Evolutionary conservation across 1,140 invertebrate genomes (phyloP).

Genomic region (Nephila pilipes): DNA sequence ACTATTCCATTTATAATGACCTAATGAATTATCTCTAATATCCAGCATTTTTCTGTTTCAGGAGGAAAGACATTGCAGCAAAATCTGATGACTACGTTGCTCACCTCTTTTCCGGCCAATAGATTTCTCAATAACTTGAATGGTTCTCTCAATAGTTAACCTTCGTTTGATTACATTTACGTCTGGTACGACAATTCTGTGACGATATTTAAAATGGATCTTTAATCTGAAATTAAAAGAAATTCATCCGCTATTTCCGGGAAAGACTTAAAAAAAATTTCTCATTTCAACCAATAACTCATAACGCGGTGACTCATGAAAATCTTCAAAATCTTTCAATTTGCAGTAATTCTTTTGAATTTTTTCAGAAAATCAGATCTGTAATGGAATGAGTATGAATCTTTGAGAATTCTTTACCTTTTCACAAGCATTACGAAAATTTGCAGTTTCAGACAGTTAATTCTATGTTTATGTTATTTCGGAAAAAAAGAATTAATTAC

Average conservation of each 20-base stretch:
- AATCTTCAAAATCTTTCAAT: background rate
- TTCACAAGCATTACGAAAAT: background rate
- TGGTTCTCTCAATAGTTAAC: slow-evolving; percentile 4
- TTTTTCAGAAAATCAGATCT: background rate
- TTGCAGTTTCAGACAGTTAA: background rate
- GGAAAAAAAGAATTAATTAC: background rate
- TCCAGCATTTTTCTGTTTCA: too few species aligned
- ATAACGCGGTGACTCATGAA: background rate
- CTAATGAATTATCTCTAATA: too few species aligned
- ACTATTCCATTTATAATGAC: too few species aligned
- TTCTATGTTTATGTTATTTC: background rate
- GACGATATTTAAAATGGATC: background rate
- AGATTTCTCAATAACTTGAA: slow-evolving; percentile 34
- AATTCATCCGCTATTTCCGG: background rate
- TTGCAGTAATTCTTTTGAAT: background rate
- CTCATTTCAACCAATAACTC: background rate
- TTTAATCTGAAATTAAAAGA: background rate
- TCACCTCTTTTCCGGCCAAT: too few species aligned
- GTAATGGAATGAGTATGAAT: slow-evolving; percentile 29
- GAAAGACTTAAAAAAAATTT: background rate
- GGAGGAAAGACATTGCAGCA: too few species aligned
- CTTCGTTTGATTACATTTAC: background rate
- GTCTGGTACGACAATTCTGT: background rate
- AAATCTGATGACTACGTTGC: too few species aligned
- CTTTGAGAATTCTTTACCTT: background rate